Percentiles rank a stretch among this genome's conserved stretches.
Evolutionary conservation across 2,797 vertebrate species (phyloP).

Genomic region (Lacerta bilineata): DNA sequence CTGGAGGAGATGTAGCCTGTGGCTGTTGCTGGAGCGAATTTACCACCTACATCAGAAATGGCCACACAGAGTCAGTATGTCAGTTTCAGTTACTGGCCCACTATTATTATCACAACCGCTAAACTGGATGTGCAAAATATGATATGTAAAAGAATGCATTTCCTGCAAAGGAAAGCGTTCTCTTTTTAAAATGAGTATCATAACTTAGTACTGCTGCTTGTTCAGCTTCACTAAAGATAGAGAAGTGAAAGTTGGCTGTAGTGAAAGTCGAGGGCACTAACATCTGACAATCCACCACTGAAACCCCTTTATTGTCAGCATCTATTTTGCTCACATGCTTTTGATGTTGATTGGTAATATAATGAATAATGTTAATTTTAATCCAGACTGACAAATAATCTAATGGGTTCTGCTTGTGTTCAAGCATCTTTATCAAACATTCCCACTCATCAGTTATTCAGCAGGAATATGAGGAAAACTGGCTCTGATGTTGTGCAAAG

Average conservation of each 20-base stretch:
- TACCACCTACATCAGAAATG: slow-evolving; percentile 83
- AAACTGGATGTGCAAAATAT: neutral
- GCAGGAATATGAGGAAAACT: too few relatives aligned
- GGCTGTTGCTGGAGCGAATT: slow-evolving; percentile 92
- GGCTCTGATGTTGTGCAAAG: too few relatives aligned
- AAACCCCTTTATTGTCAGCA: neutral
- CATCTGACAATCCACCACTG: neutral
- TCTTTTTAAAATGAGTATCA: neutral
- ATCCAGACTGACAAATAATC: neutral
- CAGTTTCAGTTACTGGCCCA: slow-evolving; percentile 36
- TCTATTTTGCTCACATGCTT: neutral
- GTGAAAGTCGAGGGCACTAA: neutral
- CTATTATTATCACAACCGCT: slow-evolving; percentile 17
- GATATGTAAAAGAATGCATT: too few relatives aligned
- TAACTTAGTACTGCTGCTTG: neutral
- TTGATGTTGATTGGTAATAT: neutral
- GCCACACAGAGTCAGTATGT: slow-evolving; percentile 26
- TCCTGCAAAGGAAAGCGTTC: too few relatives aligned
- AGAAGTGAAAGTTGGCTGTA: neutral
- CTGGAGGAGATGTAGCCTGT: slow-evolving; percentile 84
- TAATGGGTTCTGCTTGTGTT: neutral
- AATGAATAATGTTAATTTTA: slow-evolving; percentile 4
- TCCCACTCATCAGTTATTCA: too few relatives aligned
- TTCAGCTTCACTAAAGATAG: neutral
- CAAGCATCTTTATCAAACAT: neutral